phyloP scores from a whole-genome alignment of 2,113 vertebrate genomes.

The Entosphenus tridentatus region DNA sequence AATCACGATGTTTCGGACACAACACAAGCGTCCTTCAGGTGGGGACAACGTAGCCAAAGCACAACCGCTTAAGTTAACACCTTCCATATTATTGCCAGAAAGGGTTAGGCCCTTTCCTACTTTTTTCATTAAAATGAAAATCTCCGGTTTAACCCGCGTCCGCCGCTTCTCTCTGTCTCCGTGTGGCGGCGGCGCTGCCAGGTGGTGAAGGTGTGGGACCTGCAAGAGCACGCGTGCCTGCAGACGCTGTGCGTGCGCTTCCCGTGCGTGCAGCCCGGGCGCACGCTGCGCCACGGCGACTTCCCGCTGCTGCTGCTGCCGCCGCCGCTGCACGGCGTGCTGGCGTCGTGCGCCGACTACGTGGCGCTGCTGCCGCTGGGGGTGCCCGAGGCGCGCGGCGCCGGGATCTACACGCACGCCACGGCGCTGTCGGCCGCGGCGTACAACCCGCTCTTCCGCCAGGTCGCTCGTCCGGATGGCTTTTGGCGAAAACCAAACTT shows the following conservation, averaged over 20 bases:
- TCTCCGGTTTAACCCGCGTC: too few relatives aligned
- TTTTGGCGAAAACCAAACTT: too few relatives aligned
- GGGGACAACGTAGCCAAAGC: too few relatives aligned
- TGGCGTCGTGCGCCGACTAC: conserved; percentile 17
- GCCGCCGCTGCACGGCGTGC: conserved; percentile 10
- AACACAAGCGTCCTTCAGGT: too few relatives aligned
- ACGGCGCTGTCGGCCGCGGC: conserved; percentile 13
- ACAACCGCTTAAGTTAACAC: too few relatives aligned
- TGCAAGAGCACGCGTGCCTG: conserved; percentile 16
- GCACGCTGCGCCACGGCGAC: conserved; percentile 17
- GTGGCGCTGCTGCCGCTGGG: conserved; percentile 14
- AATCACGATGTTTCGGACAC: too few relatives aligned
- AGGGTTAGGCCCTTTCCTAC: too few relatives aligned
- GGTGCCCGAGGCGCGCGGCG: background rate
- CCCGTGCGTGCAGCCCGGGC: conserved; percentile 14
- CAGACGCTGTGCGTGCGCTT: conserved; percentile 16
- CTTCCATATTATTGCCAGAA: too few relatives aligned
- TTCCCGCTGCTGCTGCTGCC: conserved; percentile 17
- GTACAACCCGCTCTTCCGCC: conserved; percentile 15
- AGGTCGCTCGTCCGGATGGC: conserved; percentile 7
- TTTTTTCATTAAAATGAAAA: too few relatives aligned
- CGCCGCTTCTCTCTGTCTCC: too few relatives aligned
- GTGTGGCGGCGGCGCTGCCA: background rate
- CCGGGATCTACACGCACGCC: background rate
- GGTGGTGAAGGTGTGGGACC: conserved; percentile 21